Percentiles rank a stretch among this genome's conserved stretches.
Evolutionary conservation across 2,113 vertebrate genomes (phyloP).

Genomic region (Azemiops feae): DNA sequence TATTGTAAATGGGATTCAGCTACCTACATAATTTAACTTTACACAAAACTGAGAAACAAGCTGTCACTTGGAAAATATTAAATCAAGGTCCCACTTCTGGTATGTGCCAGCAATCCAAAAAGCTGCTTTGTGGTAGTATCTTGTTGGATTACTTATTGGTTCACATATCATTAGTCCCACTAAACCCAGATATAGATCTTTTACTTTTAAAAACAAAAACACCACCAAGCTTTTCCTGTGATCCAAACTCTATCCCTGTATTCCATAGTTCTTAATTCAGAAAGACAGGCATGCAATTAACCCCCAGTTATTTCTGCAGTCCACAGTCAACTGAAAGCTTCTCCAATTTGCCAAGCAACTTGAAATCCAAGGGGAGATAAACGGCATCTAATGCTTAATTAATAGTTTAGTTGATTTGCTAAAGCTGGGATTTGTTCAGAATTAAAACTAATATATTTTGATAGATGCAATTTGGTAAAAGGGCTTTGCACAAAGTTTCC

Average conservation of each 20-base stretch:
- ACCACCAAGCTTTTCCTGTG: neutral
- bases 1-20: neutral
- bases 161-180: neutral
- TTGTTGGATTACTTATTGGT: neutral
- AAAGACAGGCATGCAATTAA: slow-evolving; percentile 40
- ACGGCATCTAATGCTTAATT: slow-evolving; percentile 10
- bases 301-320: neutral
- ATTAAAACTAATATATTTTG: slow-evolving; percentile 26
- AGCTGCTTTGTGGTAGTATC: neutral
- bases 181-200: slow-evolving; percentile 4
- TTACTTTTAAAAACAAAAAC: neutral
- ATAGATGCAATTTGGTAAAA: slow-evolving; percentile 5
- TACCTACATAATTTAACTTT: neutral
- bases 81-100: neutral
- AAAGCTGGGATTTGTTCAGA: slow-evolving; percentile 8
- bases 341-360: neutral
- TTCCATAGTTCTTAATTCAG: slow-evolving; percentile 26
- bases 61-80: neutral
- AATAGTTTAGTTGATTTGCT: slow-evolving; percentile 18
- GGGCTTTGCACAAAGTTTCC: neutral
- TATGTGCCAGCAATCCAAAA: neutral
- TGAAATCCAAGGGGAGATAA: slow-evolving; percentile 23
- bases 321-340: slow-evolving; percentile 7
- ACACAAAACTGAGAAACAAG: neutral
- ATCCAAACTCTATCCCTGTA: neutral